Evolutionary conservation across 2,888 invertebrate species (phyloP), one percentile per base, ranked within the genome.

Genomic region (Drosophila borborema): DNA sequence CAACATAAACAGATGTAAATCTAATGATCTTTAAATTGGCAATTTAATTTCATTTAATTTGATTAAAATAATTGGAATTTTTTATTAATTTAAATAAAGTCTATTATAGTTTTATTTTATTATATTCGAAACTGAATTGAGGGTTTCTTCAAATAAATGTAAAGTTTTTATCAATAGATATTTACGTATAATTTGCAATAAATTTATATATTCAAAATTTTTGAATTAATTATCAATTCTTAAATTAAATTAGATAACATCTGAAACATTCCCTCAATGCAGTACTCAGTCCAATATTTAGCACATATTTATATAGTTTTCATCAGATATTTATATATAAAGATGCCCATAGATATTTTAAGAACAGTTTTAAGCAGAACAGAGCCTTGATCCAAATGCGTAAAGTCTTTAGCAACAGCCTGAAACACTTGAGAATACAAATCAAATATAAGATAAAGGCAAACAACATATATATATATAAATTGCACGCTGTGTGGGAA

Each of bases 401-500:
- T 49, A 38, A 36, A 69, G 65, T 53, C 56, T 49, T 55, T 40
- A 53, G 41, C 48, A 45, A 41, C 55, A 64, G 62, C 46, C 65
- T 38, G 66, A 69, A 55, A 68, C 86, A 89, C 90, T 86, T 89
- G 74, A 86, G 70, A 78, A 79, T 69, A 65, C 72, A 64, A 61
- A 66, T 64, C 38, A 55, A 62, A 60, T 58, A 64, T 28, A 28
- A 70, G 68, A 75, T 43, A 75, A 38, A 53, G 60, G 49, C 45
- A 65, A 56, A 45, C 34, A 55, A 59, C 45, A 78, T 72, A 8
- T 41, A 41, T 34, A 4, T 41, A 41, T 34, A 45, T 69, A 72
- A 90, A 80, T 70, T 66, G 84, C 86, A 86, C 72, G 86, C 86
- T 86, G 90, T 86, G 86, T 86, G 86, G 89, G 86, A 86, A 86